Percentiles rank a stretch among this genome's conserved stretches.
phyloP scores from a whole-genome alignment of 2,888 invertebrate species.

The Malachius bipustulatus region DNA sequence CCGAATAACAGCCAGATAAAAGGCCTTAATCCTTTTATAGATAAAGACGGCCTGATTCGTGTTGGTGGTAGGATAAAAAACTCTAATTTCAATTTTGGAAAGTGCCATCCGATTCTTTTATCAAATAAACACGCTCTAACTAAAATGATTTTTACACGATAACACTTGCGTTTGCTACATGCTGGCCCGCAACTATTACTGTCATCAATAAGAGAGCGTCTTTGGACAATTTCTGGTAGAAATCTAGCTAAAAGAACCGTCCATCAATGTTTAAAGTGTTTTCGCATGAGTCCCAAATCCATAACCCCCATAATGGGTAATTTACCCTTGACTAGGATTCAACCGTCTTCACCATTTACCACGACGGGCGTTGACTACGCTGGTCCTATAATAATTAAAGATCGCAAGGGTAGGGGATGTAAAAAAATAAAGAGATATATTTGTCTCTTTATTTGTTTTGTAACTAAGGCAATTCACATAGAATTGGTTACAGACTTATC shows the following conservation, averaged over 20 bases:
- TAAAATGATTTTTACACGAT: slow-evolving; percentile 11
- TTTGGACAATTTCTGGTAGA: slow-evolving; percentile 14
- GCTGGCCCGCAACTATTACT: slow-evolving; percentile 14
- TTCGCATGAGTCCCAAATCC: slow-evolving; percentile 10
- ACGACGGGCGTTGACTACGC: slow-evolving; percentile 15
- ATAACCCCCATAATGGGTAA: slow-evolving; percentile 13
- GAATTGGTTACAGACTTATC: slow-evolving; percentile 20
- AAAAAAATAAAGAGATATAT: slow-evolving; percentile 13
- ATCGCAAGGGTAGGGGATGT: slow-evolving; percentile 8
- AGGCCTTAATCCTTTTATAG: slow-evolving; percentile 14
- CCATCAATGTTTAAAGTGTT: slow-evolving; percentile 15
- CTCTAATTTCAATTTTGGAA: slow-evolving; percentile 13
- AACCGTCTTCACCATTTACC: slow-evolving; percentile 10
- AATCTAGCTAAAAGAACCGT: slow-evolving; percentile 11
- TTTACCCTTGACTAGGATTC: slow-evolving; percentile 13
- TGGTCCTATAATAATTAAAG: slow-evolving; percentile 14
- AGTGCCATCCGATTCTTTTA: slow-evolving; percentile 15
- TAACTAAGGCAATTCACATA: slow-evolving; percentile 20
- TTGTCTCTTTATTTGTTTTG: slow-evolving; percentile 13
- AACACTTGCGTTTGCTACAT: slow-evolving; percentile 15
- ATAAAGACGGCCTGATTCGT: slow-evolving; percentile 11
- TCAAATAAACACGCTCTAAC: slow-evolving; percentile 14
- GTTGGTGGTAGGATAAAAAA: slow-evolving; percentile 13
- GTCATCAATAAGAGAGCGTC: slow-evolving; percentile 11
- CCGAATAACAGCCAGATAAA: too few relatives aligned